Conservation (phyloP, 2,888 invertebrate species). For the Coremacera marginata region DNA sequence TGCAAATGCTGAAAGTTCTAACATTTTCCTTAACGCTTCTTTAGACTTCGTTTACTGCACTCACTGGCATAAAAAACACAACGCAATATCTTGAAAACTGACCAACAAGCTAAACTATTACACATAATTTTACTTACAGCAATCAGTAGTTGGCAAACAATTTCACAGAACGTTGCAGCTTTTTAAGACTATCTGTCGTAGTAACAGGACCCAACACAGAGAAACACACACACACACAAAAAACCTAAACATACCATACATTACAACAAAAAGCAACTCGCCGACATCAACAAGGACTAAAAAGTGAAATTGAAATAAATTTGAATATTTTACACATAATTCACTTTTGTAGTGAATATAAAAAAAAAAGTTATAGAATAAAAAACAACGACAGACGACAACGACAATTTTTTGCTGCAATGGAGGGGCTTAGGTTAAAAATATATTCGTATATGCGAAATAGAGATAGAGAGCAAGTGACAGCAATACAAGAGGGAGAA, state of each 20-base stretch:
- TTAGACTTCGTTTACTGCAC: too few species aligned
- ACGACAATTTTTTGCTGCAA: slow-evolving; percentile 3
- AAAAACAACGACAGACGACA: not conserved
- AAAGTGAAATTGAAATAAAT: slow-evolving; percentile 21
- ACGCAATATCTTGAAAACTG: too few species aligned
- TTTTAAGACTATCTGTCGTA: not conserved
- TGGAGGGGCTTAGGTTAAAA: not conserved
- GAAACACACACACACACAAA: not conserved
- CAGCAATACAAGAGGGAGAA: not conserved
- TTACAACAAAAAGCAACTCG: not conserved
- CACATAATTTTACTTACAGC: not conserved
- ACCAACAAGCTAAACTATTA: too few species aligned
- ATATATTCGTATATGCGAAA: not conserved
- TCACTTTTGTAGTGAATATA: slow-evolving; percentile 5
- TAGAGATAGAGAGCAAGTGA: not conserved
- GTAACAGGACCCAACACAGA: not conserved
- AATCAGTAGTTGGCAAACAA: not conserved
- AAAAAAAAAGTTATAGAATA: too few species aligned
- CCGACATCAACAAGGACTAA: not conserved
- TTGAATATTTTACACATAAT: slow-evolving; percentile 26
- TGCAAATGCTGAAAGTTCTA: too few species aligned
- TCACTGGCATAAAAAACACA: too few species aligned
- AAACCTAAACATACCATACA: not conserved
- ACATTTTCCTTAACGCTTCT: too few species aligned
- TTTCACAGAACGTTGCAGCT: not conserved